Conservation (phyloP, 2,113 vertebrate species). For the Montifringilla adamsi region DNA sequence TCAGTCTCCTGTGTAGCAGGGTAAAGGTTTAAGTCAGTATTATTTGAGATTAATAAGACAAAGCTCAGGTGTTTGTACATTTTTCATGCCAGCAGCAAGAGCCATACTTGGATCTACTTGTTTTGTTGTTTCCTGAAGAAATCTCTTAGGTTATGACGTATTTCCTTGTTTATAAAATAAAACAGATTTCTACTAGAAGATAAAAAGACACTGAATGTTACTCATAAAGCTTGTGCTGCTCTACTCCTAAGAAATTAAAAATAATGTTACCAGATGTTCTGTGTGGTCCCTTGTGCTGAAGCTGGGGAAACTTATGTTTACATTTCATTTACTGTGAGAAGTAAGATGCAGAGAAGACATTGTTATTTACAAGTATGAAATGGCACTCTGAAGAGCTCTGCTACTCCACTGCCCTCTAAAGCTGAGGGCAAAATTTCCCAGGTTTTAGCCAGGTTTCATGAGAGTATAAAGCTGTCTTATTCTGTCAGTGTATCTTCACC, state of each 20-base stretch:
- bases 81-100: not conserved
- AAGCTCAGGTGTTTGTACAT: not conserved
- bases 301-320: not conserved
- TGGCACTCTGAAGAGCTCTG: not conserved
- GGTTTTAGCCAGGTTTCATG: not conserved
- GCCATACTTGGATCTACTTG: not conserved
- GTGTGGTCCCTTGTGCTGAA: not conserved
- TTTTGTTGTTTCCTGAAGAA: not conserved
- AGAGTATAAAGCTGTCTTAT: not conserved
- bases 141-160: not conserved
- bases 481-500: not conserved
- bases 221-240: not conserved
- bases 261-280: constrained; percentile 35
- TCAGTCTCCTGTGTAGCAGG: not conserved
- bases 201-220: not conserved
- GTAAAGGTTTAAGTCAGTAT: not conserved
- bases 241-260: constrained; percentile 27
- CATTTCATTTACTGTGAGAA: not conserved
- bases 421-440: not conserved
- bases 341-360: not conserved
- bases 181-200: constrained; percentile 18
- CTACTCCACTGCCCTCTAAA: not conserved
- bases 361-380: not conserved
- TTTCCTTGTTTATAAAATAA: constrained; percentile 25
- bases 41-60: not conserved